A percentile compares a stretch with the other conserved stretches of the same genome.
Evolutionary conservation across 2,113 vertebrate genomes (phyloP).

Genomic region (Ceyx melanurus): DNA sequence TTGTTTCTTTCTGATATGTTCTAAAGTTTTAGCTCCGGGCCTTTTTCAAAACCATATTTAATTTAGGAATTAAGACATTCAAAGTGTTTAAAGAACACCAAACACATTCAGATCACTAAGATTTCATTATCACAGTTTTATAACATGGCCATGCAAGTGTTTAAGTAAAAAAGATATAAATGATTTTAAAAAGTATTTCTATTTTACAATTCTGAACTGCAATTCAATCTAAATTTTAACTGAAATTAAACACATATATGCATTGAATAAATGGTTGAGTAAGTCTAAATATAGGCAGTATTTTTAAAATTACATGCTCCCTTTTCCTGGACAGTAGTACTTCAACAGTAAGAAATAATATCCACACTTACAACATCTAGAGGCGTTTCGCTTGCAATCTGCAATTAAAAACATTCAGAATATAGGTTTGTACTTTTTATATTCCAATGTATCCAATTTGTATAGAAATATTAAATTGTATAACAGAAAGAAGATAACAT

Average conservation of each 20-base stretch:
- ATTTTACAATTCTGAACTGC: background rate
- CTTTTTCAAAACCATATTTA: background rate
- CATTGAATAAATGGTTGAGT: background rate
- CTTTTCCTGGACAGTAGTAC: background rate
- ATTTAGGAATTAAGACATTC: background rate
- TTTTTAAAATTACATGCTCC: background rate
- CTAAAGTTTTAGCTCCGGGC: background rate
- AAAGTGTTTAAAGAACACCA: background rate
- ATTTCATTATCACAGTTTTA: background rate
- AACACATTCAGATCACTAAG: background rate
- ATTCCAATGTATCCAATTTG: slow-evolving; percentile 5
- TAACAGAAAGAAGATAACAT: background rate
- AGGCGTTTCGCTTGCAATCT: slow-evolving; percentile 98
- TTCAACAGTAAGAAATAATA: background rate
- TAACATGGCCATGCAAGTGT: background rate
- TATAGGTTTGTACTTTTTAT: background rate
- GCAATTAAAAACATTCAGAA: slow-evolving; percentile 65
- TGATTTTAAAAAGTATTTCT: background rate
- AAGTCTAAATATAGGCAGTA: background rate
- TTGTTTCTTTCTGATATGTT: background rate
- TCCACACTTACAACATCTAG: slow-evolving; percentile 93
- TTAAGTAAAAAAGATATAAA: background rate
- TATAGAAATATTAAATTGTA: background rate
- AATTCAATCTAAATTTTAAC: background rate
- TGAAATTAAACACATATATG: background rate